Evolutionary conservation across 2,888 invertebrate genomes (phyloP).

Genomic region (Gnatocerus cornutus): DNA sequence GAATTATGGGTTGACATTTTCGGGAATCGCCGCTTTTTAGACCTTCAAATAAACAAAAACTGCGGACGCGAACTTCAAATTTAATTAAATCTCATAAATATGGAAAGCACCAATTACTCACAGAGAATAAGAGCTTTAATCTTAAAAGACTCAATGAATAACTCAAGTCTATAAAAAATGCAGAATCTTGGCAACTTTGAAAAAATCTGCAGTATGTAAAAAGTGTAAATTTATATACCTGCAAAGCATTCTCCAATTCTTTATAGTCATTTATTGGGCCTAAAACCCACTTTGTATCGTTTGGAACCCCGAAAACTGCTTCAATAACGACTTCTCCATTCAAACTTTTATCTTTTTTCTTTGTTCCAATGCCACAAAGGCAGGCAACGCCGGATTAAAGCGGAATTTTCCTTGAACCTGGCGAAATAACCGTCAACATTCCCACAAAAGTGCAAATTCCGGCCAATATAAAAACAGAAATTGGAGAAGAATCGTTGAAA

Average conservation of each 20-base stretch:
- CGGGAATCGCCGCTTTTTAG: not conserved
- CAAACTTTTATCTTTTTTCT: constrained; percentile 5
- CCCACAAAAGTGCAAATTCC: not conserved
- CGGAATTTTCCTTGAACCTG: not conserved
- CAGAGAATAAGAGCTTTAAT: constrained; percentile 15
- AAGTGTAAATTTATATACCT: not conserved
- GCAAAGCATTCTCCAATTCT: not conserved
- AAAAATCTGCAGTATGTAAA: not conserved
- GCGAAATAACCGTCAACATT: constrained; percentile 3
- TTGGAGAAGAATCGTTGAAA: not conserved
- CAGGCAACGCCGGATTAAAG: not conserved
- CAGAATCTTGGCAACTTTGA: constrained; percentile 1
- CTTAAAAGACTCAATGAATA: constrained; percentile 16
- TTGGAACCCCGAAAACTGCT: not conserved
- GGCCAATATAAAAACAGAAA: not conserved
- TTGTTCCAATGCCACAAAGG: not conserved
- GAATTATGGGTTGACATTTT: not conserved
- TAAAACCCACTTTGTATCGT: not conserved
- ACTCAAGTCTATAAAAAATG: constrained; percentile 20
- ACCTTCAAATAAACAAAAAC: constrained; percentile 8
- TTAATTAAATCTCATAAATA: constrained; percentile 23
- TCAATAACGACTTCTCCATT: not conserved
- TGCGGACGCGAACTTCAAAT: constrained; percentile 13
- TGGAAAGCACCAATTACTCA: constrained; percentile 28
- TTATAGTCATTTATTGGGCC: not conserved